phyloP scores from a whole-genome alignment of 2,888 invertebrate genomes.

The Heteromyza rotundicornis region DNA sequence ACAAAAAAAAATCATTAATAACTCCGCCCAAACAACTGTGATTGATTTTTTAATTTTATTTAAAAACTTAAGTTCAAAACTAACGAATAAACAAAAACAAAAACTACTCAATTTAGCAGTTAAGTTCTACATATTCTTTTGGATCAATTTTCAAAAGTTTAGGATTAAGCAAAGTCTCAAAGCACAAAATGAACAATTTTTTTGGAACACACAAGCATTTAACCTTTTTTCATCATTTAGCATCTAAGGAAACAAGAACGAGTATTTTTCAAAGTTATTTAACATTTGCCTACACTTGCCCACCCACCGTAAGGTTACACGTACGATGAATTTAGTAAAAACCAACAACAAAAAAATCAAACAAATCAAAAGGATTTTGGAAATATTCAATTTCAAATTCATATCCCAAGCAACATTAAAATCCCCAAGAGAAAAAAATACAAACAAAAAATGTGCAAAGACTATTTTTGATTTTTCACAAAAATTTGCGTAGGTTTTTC shows the following conservation, averaged over 20 bases:
- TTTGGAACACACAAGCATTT: constrained; percentile 13
- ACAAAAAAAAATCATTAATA: constrained; percentile 37
- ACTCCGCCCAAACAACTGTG: constrained; percentile 61
- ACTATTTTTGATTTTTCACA: constrained; percentile 37
- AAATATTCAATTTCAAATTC: no score
- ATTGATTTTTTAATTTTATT: constrained; percentile 49
- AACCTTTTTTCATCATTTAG: constrained; percentile 28
- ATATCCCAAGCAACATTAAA: no score
- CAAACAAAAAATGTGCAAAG: constrained; percentile 30
- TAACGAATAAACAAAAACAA: constrained; percentile 29
- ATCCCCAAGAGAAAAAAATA: constrained; percentile 12
- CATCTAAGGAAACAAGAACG: no score
- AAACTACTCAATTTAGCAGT: constrained; percentile 5
- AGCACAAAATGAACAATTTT: constrained; percentile 14
- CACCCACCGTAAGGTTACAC: constrained; percentile 38
- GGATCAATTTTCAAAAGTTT: constrained; percentile 16
- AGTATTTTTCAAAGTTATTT: constrained; percentile 29
- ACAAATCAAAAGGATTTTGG: neutral
- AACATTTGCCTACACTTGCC: constrained; percentile 55
- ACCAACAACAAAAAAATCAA: neutral
- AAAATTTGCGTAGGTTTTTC: constrained; percentile 59
- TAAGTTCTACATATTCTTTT: neutral
- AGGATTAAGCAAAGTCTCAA: constrained; percentile 25
- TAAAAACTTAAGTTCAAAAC: constrained; percentile 22
- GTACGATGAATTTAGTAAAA: constrained; percentile 20